Evolutionary conservation across 1,140 invertebrate species (phyloP).

Genomic region (Drosophila lowei): DNA sequence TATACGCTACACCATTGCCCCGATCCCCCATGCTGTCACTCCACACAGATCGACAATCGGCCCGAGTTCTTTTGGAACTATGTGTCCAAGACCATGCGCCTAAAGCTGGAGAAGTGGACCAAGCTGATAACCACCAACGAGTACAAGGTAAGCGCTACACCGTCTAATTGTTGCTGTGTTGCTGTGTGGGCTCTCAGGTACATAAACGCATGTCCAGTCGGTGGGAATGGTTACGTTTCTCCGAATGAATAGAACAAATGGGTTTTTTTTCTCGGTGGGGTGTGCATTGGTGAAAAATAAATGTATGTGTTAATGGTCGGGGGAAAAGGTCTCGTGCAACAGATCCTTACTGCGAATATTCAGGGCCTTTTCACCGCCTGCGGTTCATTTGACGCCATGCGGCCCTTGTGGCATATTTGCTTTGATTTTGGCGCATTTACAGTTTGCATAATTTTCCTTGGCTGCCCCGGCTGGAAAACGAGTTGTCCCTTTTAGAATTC

Average conservation of each 20-base stretch:
- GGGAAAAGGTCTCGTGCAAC: no score
- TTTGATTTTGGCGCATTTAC: conserved; percentile 45
- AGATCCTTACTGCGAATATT: conserved; percentile 5
- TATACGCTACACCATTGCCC: neutral
- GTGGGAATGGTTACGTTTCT: no score
- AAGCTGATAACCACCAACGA: conserved; percentile 88
- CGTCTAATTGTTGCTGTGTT: no score
- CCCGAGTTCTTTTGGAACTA: conserved; percentile 83
- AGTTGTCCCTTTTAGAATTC: conserved; percentile 49
- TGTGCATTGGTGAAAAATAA: no score
- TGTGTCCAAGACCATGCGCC: conserved; percentile 85
- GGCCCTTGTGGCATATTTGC: conserved; percentile 13
- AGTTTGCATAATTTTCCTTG: conserved; percentile 55
- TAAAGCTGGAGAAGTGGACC: conserved; percentile 89
- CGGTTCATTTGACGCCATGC: conserved; percentile 22
- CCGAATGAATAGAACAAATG: no score
- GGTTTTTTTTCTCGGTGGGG: no score
- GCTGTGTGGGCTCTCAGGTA: no score
- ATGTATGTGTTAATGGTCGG: no score
- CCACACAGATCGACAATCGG: conserved; percentile 61
- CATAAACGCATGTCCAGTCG: no score
- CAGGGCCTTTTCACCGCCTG: conserved; percentile 5
- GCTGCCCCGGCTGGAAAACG: conserved; percentile 17
- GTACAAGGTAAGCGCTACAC: conserved; percentile 37
- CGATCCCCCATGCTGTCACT: neutral